Evolutionary conservation across 2,888 invertebrate genomes (phyloP), one percentile per base, ranked within the genome.

Genomic region (Tricholauxania praeusta): DNA sequence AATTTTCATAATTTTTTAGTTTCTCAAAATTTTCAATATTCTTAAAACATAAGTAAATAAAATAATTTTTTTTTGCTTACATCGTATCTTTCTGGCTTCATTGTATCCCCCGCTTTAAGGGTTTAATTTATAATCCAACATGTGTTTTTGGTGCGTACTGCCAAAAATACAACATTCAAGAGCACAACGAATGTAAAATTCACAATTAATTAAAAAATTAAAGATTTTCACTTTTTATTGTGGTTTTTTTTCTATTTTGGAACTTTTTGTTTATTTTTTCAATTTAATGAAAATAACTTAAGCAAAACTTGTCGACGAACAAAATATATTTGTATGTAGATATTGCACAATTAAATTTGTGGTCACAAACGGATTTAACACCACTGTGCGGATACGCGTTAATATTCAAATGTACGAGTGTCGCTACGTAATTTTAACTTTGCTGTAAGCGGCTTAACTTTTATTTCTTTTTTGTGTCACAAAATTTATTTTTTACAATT

Each of bases 31-130:
- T 19, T 22, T 22, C 1, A 22, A n/a, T 17, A 22, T 57, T 19
- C 3, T 14, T 2, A 55, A 55, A 55, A 55, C 14, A 14, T 8
- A 55, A 28, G 4, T 28, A 3, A 8, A 39, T 8, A 1, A 39
- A 1, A 8, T 8, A 39, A 39, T 39, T 39, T 39, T 39, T 5
- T 39, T 39, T 15, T 79, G 85, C 86, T 86, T 82, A 86, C 86
- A 86, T 86, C 83, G 86, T 86, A 86, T 86, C 82, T 82, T 86
- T 86, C 83, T 86, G 86, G 84, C 85, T 85, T 85, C 86, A 86
- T 86, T 86, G 85, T 86, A 86, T 85, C 85, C 85, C 85, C 86
- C 86, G 83, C 83, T 82, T 84, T 85, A 85, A 85, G 86, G 86
- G 85, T 85, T 82, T 85, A 80, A 85, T 85, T 86, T 86, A 86